Conservation (phyloP, 2,888 invertebrate genomes). For the Arctia plantaginis region DNA sequence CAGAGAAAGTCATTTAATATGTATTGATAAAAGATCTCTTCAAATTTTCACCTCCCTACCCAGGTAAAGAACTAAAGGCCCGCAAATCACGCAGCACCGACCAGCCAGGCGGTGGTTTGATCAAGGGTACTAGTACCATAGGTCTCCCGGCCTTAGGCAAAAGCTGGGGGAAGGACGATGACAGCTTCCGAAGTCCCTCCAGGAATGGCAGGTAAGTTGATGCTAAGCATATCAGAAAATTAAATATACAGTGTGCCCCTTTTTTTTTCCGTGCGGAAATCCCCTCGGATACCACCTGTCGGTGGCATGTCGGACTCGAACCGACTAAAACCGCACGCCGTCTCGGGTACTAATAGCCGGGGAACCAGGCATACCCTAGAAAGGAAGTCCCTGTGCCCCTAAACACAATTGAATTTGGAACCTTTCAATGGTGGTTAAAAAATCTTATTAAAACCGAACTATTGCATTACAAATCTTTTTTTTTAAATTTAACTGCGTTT, state of each 20-base stretch:
- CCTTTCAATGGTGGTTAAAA: not conserved
- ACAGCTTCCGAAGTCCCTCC: slow-evolving; percentile 72
- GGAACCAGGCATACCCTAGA: too few species aligned
- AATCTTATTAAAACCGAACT: not conserved
- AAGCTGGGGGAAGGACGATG: slow-evolving; percentile 70
- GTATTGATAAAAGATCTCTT: not conserved
- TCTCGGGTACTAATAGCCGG: too few species aligned
- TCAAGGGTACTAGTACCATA: slow-evolving; percentile 68
- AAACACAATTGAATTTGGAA: not conserved
- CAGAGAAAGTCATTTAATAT: not conserved
- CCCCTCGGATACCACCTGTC: too few species aligned
- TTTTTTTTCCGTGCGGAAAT: too few species aligned
- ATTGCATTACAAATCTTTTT: too few species aligned
- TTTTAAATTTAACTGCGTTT: too few species aligned
- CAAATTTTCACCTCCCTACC: not conserved
- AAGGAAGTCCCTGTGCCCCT: too few species aligned
- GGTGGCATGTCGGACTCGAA: too few species aligned
- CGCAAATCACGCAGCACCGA: slow-evolving; percentile 79
- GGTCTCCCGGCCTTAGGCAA: slow-evolving; percentile 73
- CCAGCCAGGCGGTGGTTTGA: slow-evolving; percentile 66
- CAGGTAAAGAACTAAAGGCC: slow-evolving; percentile 72
- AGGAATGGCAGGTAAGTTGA: slow-evolving; percentile 74
- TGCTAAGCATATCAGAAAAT: not conserved
- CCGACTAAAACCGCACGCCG: too few species aligned
- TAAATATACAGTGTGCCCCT: too few species aligned